Evolutionary conservation across 2,113 vertebrate species (phyloP).

Genomic region (Seriola rivoliana): DNA sequence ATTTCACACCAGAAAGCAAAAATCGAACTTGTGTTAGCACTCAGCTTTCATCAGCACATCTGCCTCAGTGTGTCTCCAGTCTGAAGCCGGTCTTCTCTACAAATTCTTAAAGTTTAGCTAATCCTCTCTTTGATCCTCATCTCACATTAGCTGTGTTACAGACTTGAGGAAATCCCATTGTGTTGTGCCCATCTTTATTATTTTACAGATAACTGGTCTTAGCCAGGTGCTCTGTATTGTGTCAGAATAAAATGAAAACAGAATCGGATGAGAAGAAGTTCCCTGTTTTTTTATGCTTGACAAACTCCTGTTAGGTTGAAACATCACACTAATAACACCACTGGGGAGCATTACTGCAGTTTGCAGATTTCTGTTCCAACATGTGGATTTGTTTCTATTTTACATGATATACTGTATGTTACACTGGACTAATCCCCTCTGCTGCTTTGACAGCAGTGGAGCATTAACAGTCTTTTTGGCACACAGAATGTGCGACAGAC

Average conservation of each 20-base stretch:
- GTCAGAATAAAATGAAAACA: background rate
- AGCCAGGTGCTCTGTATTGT: background rate
- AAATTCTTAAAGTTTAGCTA: background rate
- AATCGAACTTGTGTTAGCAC: background rate
- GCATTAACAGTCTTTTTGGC: conserved; percentile 2
- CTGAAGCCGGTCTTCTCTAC: background rate
- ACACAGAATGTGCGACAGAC: background rate
- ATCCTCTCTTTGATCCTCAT: conserved; percentile 13
- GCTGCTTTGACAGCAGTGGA: background rate
- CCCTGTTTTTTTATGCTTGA: conserved; percentile 26
- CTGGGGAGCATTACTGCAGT: background rate
- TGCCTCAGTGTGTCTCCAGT: background rate
- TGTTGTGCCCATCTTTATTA: background rate
- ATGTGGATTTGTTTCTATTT: conserved; percentile 1
- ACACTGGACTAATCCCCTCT: background rate
- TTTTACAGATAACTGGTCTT: too few species aligned
- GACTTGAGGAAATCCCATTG: background rate
- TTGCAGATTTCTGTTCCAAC: background rate
- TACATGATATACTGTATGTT: background rate
- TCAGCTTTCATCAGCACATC: conserved; percentile 16
- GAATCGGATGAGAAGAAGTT: background rate
- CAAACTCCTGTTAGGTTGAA: conserved; percentile 9
- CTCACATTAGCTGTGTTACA: background rate
- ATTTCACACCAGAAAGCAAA: conserved; percentile 15
- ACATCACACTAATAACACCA: conserved; percentile 12